Evolutionary conservation across 2,113 vertebrate genomes (phyloP), one percentile per base, ranked within the genome.

Genomic region (Eretmochelys imbricata): DNA sequence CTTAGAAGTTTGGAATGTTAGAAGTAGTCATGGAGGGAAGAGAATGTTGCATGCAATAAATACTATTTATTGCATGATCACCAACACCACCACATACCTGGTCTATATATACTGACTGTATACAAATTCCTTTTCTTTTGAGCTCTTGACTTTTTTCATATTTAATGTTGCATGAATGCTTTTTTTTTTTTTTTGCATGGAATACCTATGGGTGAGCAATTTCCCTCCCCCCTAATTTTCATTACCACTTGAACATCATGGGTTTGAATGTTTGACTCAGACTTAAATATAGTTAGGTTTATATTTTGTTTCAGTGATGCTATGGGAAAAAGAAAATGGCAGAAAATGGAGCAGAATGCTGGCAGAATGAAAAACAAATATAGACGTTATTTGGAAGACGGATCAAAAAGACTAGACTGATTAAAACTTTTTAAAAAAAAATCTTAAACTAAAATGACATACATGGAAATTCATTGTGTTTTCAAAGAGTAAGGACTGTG

Each of bases 131-230:
- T 46, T 46, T 38, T 42, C 38, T 76, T 46, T 46, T 38, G 38
- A 46, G 20, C 25, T 10, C 10, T 13, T 13, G 5, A 59, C 13
- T 59, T 59, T 59, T 59, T 59, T 13, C 10, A 25, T 38, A 24
- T 76, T 25, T 76, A 35, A 24, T 24, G 4, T 24, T 42, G 72
- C 38, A 42, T 22, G 42, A 75, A 42, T 75, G 19, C 9, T 22
- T 16, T 20, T 20, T 42, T 42, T 35, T 25, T 35, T 17, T 16
- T 20, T 19, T 20, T 2, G 9, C 22, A 11, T 76, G 72, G 22
- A 24, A 25, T 76, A 46, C 9, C 12, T 25, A 76, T 76, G 20
- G 24, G 24, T 1, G 86, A 87, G 1, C 0, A 1, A 20, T 49
- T 2, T 19, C 79, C 8, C 3, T 49, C 85, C 54, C 54, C 86